Percentiles rank a stretch among this genome's conserved stretches.
Conservation (phyloP, 2,888 invertebrate species). For the Ophioninae sp. region DNA sequence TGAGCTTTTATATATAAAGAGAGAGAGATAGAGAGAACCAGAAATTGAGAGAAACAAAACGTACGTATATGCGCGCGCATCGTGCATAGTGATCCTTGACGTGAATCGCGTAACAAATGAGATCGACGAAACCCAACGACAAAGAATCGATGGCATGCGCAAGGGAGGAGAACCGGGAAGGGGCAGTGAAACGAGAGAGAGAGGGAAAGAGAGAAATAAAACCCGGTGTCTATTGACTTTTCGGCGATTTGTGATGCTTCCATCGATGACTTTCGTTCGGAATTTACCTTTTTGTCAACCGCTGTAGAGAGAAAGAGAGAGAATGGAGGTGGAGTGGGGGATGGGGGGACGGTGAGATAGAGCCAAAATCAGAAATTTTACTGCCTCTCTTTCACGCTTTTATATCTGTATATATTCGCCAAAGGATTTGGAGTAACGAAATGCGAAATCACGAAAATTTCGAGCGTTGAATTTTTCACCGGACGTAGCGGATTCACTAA, state of each 20-base stretch:
- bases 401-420: neutral
- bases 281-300: conserved; percentile 15
- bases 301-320: conserved; percentile 1
- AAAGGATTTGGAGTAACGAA: neutral
- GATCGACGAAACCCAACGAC: conserved; percentile 39
- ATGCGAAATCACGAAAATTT: conserved; percentile 18
- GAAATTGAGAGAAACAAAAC: no score
- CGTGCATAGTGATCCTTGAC: conserved; percentile 52
- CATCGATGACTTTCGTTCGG: conserved; percentile 44
- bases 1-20: conserved; percentile 33
- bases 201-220: conserved; percentile 1
- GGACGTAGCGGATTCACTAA: neutral
- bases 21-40: no score
- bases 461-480: neutral
- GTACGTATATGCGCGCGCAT: conserved; percentile 14
- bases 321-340: neutral
- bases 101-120: conserved; percentile 57
- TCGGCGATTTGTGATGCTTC: conserved; percentile 29
- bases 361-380: neutral
- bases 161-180: neutral
- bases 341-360: no score
- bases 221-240: conserved; percentile 38
- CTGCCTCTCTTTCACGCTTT: neutral
- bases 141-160: conserved; percentile 10
- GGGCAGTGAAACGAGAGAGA: conserved; percentile 1